These are phyloP conservation scores for Staurois parvus DNA, from an alignment of 2,797 vertebrate genomes.

Conservation along the genomic window DNA sequence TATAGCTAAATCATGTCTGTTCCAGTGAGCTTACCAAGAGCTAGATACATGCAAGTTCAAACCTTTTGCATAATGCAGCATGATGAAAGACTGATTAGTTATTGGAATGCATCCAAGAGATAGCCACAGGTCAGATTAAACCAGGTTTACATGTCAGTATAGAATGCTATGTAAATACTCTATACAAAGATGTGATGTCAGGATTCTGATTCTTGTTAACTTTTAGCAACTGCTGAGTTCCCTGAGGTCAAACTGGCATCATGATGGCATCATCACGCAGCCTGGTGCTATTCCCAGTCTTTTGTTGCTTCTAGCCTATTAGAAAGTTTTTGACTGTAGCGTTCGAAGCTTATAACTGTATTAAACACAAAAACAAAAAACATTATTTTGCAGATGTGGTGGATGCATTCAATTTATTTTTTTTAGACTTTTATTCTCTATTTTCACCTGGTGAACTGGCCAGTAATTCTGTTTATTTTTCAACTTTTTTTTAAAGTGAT, in stretches of 20 bases:
- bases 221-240: background rate
- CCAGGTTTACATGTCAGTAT: conserved; percentile 19
- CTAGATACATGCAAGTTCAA: background rate
- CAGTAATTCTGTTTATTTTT: too few species aligned
- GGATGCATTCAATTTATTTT: too few species aligned
- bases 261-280: too few species aligned
- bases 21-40: background rate
- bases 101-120: conserved; percentile 1
- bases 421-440: too few species aligned
- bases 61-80: background rate
- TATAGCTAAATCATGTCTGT: background rate
- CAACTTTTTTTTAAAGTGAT: too few species aligned
- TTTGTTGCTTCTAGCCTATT: too few species aligned
- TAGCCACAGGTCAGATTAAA: conserved; percentile 19
- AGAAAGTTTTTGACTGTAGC: too few species aligned
- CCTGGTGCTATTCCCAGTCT: too few species aligned
- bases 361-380: too few species aligned
- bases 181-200: conserved; percentile 18
- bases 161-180: conserved; percentile 14
- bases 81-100: conserved; percentile 9
- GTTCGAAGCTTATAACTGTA: too few species aligned
- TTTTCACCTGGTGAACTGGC: too few species aligned
- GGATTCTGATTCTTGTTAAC: background rate
- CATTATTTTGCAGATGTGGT: too few species aligned
- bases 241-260: background rate